Evolutionary conservation across 53 echinoderm and acorn worm genomes (phyloP), one percentile per base, ranked within the genome.

Genomic region (Holothuria leucospilota): DNA sequence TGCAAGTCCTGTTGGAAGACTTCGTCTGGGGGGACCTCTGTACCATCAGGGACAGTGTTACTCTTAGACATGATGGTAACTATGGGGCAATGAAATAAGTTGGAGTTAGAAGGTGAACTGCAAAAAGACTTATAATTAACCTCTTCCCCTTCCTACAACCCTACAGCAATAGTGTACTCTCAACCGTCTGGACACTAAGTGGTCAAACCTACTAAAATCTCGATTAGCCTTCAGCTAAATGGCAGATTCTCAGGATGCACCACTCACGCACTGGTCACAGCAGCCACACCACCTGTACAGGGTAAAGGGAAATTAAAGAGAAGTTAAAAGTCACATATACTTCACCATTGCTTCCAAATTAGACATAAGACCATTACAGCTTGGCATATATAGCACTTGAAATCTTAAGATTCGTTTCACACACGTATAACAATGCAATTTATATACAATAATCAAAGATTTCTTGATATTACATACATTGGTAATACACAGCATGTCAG

Each of bases 1-100:
- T 86, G 52, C 58, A 85, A 21, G 15, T 81, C 73, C 24, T 82
- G 7, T 6, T 61, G n/a, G 52, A 88, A 88, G 34, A 53, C 79
- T 1, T 75, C 56, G 4, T 14, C 34, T 34, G 34, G 3, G 34
- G 34, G 34, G 34, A n/a, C n/a, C n/a, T n/a, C n/a, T n/a, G n/a
- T n/a, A n/a, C n/a, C n/a, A 51, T 10, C 15, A 52, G 72, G 10
- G 46, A 0, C 11, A 26, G 20, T 41, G 20, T 9, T 14, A 3
- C 5, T 20, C 13, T 42, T 3, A 6, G 46, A 26, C 26, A 75
- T 42, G 52, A 11, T 52, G 26, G 24, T 8, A 12, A 34, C 34
- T 34, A 34, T 34, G 34, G 34, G 29, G 56, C 1, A 12, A n/a
- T 26, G 1, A 24, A 12, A 75, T 5, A 72, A 72, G 20, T 7